Conservation (phyloP, 2,797 vertebrate species). For the Etheostoma nigrum region DNA sequence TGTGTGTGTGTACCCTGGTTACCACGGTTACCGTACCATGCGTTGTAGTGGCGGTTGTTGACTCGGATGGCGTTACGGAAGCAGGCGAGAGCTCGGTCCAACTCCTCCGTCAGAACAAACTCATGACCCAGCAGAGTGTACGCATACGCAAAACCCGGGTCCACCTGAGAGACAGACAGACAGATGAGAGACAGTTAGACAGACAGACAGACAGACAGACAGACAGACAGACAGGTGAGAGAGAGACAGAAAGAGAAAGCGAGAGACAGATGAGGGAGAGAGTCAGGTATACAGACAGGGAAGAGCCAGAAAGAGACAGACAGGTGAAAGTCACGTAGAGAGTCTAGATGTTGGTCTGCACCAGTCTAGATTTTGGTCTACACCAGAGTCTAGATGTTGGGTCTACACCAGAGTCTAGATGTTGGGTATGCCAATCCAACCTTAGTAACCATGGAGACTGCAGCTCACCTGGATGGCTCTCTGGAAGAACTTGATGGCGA, state of each 20-base stretch:
- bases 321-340: no score
- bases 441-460: constrained; percentile 11
- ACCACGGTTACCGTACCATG: constrained; percentile 81
- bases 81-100: constrained; percentile 96
- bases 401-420: no score
- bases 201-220: no score
- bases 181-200: background rate
- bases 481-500: constrained; percentile 99
- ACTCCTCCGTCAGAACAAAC: constrained; percentile 95
- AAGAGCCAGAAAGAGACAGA: no score
- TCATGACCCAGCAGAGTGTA: constrained; percentile 97
- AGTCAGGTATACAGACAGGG: no score
- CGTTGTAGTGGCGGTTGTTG: constrained; percentile 96
- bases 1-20: background rate
- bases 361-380: no score
- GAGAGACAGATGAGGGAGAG: no score
- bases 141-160: constrained; percentile 96
- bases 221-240: background rate
- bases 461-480: constrained; percentile 95
- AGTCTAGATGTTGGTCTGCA: no score
- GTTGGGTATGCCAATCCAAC: background rate
- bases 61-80: constrained; percentile 97
- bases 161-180: constrained; percentile 89
- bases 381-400: no score
- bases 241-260: no score